Conservation (phyloP, 64 coral and sea anemone species). For the Montipora cactus region DNA sequence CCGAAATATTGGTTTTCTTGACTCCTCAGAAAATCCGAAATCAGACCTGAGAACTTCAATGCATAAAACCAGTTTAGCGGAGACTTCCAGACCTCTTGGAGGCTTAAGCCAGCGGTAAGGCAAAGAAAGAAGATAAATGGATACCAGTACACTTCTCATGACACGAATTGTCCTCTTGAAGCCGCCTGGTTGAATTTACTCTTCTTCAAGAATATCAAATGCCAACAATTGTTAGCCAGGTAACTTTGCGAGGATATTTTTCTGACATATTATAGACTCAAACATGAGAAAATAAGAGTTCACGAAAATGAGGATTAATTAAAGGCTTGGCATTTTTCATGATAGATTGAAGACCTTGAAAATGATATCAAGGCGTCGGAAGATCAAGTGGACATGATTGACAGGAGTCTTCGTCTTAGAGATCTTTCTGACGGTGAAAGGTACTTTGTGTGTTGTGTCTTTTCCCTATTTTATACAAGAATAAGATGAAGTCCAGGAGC, state of each 20-base stretch:
- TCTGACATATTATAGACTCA: too few species aligned
- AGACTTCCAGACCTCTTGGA: too few species aligned
- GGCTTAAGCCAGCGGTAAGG: not conserved
- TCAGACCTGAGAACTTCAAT: too few species aligned
- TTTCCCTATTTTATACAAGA: too few species aligned
- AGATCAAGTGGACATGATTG: constrained; percentile 84
- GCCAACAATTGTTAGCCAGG: constrained; percentile 35
- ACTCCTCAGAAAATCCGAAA: too few species aligned
- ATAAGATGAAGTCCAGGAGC: too few species aligned
- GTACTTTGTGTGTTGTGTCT: not conserved
- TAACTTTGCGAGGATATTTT: not conserved
- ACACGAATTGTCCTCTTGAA: not conserved
- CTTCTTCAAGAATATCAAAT: not conserved
- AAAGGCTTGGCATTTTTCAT: not conserved
- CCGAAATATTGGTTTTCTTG: too few species aligned
- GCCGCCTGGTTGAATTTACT: not conserved
- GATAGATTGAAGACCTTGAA: constrained; percentile 90
- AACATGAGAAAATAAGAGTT: too few species aligned
- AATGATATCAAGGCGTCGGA: constrained; percentile 76
- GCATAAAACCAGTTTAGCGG: too few species aligned
- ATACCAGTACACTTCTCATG: not conserved
- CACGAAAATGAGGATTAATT: too few species aligned
- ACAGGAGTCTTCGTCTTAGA: constrained; percentile 74
- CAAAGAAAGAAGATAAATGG: not conserved
- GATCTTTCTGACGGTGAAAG: constrained; percentile 73